phyloP scores from a whole-genome alignment of 2,888 invertebrate genomes.

The Mythimna ferrago region DNA sequence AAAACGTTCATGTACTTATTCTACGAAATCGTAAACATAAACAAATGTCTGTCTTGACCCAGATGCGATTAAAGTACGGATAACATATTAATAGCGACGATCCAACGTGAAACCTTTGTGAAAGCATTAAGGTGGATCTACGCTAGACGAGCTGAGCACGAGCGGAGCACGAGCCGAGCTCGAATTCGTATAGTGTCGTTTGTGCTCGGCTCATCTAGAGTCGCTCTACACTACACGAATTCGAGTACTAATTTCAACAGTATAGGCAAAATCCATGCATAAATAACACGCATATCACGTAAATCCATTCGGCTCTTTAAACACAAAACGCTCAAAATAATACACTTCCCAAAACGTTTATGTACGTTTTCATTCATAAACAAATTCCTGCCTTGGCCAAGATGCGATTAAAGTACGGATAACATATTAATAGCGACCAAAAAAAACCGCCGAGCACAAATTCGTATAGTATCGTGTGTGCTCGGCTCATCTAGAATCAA shows the following conservation, averaged over 20 bases:
- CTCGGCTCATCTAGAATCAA: no score
- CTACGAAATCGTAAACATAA: constrained; percentile 24
- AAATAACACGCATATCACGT: neutral
- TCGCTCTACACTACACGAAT: no score
- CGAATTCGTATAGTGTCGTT: no score
- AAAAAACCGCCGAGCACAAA: no score
- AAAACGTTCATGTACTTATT: constrained; percentile 8
- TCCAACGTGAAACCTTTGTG: constrained; percentile 33
- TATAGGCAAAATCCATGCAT: constrained; percentile 14
- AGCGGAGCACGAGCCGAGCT: no score
- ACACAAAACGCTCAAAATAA: constrained; percentile 2
- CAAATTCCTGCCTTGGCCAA: constrained; percentile 12
- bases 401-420: constrained; percentile 43
- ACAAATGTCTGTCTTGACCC: constrained; percentile 17
- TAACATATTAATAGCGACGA: constrained; percentile 47
- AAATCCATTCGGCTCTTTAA: constrained; percentile 17
- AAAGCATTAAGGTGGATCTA: constrained; percentile 22
- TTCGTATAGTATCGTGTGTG: no score
- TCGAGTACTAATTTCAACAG: neutral
- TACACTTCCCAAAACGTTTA: neutral
- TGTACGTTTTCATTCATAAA: constrained; percentile 12
- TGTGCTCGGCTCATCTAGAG: no score
- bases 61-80: constrained; percentile 42
- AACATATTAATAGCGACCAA: constrained; percentile 47
- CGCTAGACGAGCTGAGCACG: no score